phyloP scores from a whole-genome alignment of 2,113 vertebrate species.

The Ceratotherium simum region DNA sequence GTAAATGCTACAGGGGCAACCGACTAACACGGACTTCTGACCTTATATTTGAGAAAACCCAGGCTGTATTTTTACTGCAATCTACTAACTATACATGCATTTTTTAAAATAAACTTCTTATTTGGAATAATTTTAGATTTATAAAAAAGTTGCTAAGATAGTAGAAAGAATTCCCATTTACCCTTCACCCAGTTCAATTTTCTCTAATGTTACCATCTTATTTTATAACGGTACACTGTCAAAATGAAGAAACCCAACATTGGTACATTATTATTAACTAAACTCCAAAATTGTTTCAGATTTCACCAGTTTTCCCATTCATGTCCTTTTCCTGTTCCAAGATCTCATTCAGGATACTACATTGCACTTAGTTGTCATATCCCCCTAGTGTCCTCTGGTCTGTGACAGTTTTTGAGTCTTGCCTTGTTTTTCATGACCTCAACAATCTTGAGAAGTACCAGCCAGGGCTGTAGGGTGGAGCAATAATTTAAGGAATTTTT shows the following conservation, averaged over 20 bases:
- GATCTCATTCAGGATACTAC: not conserved
- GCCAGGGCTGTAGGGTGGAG: not conserved
- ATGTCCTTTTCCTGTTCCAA: not conserved
- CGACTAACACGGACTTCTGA: not conserved
- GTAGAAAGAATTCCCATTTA: not conserved
- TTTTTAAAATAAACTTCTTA: not conserved
- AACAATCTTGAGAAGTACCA: not conserved
- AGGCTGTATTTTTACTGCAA: not conserved
- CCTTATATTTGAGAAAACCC: not conserved
- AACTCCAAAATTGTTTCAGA: not conserved
- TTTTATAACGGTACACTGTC: not conserved
- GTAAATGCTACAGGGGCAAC: not conserved
- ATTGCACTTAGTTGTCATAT: not conserved
- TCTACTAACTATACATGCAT: not conserved
- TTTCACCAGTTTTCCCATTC: constrained; percentile 30
- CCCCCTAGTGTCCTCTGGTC: not conserved
- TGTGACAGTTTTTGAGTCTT: not conserved
- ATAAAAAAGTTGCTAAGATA: not conserved
- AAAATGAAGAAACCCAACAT: constrained; percentile 38
- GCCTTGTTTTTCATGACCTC: not conserved
- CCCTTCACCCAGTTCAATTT: not conserved
- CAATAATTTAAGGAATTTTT: constrained; percentile 5
- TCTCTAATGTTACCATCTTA: not conserved
- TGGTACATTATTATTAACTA: not conserved
- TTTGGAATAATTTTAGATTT: not conserved